Base-by-base conservation (phyloP, 2,888 invertebrate species). In the Tribolium freemani region DNA sequence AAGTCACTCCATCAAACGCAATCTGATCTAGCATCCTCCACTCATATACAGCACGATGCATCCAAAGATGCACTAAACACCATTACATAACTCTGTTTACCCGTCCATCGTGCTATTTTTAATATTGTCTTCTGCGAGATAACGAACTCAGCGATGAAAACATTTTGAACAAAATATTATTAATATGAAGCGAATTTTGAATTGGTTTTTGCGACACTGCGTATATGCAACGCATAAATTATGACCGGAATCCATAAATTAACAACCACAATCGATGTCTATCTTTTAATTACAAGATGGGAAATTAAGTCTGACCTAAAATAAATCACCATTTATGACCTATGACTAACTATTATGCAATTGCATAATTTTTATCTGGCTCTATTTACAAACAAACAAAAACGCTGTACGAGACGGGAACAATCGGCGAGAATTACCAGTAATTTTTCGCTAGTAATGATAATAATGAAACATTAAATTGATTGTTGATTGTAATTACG, bases 211-310 rank as follows among this genome's bases (percentile, higher is more conserved):
- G 38, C 38, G 3, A 0, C 38, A 8, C 38, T 16, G 21, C 30
- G 45, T 10, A 10, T 54, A 61, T 45, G 20, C 48, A n/a, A 11
- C 21, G 58, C 30, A 61, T 54, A 58, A 68, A 38, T 74, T 77
- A 71, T 75, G 76, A 74, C 74, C 67, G 75, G 74, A 71, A 71
- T 76, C 69, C 71, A 74, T 73, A 75, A 76, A 72, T 72, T 75
- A 73, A 60, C 38, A 60, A 13, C 44, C 11, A 26, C 45, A 72
- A 64, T 66, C 69, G 50, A 69, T 30, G 11, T 70, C 48, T 61
- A 69, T 68, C 73, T 72, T 46, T 63, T 76, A 74, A 76, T 72
- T 74, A 70, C 53, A 63, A 53, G 67, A 66, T 60, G 71, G 67
- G 66, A 71, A 64, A 71, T 71, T 71, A 71, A 66, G 13, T 61